Conservation (phyloP, 1,140 invertebrate genomes). For the Notospermus geniculatus region DNA sequence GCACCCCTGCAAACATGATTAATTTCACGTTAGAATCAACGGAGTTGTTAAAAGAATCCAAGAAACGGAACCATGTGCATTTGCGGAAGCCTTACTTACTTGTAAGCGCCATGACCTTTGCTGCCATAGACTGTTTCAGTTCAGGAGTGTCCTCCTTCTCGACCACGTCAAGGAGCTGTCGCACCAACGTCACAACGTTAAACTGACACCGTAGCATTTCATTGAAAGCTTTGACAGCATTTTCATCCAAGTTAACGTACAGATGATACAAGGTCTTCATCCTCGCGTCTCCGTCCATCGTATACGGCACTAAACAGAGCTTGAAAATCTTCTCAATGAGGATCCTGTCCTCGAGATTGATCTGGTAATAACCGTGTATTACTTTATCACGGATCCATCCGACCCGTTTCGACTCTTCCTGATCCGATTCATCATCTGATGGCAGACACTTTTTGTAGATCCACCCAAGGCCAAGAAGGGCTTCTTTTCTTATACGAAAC, state of each 20-base stretch:
- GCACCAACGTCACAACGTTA: not conserved
- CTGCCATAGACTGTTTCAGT: not conserved
- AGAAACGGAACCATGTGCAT: too few species aligned
- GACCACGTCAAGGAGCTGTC: not conserved
- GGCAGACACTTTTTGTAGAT: constrained; percentile 90
- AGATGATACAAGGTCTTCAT: constrained; percentile 95
- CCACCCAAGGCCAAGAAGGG: constrained; percentile 86
- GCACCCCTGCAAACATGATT: constrained; percentile 62
- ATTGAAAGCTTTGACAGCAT: constrained; percentile 76
- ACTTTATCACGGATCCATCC: constrained; percentile 98
- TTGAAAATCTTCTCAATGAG: constrained; percentile 93
- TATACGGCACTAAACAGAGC: constrained; percentile 92
- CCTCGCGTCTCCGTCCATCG: constrained; percentile 76
- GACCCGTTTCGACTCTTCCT: constrained; percentile 82
- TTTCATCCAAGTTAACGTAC: constrained; percentile 88
- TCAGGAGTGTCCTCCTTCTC: too few species aligned
- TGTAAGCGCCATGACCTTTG: not conserved
- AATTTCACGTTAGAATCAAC: too few species aligned
- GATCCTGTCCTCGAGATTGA: constrained; percentile 73
- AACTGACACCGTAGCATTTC: constrained; percentile 68
- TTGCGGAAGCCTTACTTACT: constrained; percentile 18
- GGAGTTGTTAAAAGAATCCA: too few species aligned
- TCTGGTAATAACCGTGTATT: constrained; percentile 87
- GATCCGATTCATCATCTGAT: constrained; percentile 78
- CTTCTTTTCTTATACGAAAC: constrained; percentile 95